Evolutionary conservation across 92 coral and sea anemone species (phyloP), one percentile per base, ranked within the genome.

Genomic region (Plumapathes pennacea): DNA sequence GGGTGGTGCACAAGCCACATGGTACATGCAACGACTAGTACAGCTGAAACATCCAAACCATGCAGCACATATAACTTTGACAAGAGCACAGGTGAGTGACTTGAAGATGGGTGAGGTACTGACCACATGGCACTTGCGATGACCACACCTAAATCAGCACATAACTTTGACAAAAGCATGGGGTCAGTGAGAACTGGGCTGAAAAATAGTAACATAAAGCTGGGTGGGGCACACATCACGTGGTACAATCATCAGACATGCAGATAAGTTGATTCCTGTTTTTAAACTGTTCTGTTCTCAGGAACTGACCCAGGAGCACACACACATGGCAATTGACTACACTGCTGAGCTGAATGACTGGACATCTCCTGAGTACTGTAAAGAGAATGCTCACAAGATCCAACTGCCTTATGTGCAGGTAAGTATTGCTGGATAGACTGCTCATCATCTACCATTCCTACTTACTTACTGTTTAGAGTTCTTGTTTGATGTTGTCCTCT

Each of bases 11-110:
- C 90, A 78, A 39, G 81, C 83, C 34, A 69, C 89, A 7, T 89
- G 96, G 88, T 92, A 76, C 89, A 92, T 92, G 96, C 98, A 92
- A 78, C 76, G 96, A 63, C 76, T 92, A 20, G 49, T 92, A 14
- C 98, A 92, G 77, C 38, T 92, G 31, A 92, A 92, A 60, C 81
- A 92, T 48, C 96, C 98, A 24, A 74, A 77, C 20, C 98, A 88
- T 65, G 88, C 89, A 0, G 73, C 96, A 24, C 98, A 92, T 62
- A 82, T 88, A 20, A 88, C 98, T 1, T 50, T 88, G 29, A 68
- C 98, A 13, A 84, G 98, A 63, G 98, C 98, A 36, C 96, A 92
- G 96, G 97, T 83, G 32, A 50, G 42, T 28, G 2, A 18, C 24
- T 11, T 5, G 1, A 15, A 10, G 42, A 2, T 4, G 4, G 14